Evolutionary conservation across 1,140 invertebrate genomes (phyloP), one percentile per base, ranked within the genome.

Genomic region (Cydia pomonella): DNA sequence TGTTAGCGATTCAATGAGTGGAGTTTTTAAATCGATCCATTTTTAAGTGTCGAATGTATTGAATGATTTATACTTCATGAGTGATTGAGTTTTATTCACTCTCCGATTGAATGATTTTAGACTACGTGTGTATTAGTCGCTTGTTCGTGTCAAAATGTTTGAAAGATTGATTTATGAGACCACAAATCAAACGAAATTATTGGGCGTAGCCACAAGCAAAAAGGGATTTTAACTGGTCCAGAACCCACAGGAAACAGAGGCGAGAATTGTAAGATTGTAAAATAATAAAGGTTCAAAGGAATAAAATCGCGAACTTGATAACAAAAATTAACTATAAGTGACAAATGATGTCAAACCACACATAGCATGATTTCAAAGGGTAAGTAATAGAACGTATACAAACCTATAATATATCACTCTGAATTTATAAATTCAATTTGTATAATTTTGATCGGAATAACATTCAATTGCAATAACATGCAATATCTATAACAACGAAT

Each of bases 1-100:
- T 92, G 90, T 91, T 88, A 86, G 82, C 84, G 79, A 92, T 90
- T 89, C 90, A 91, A 87, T 87, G 88, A 84, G 79, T 80, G 79
- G 84, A 85, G 84, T 87, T 91, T 91, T 88, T 89, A 91, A n/a
- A 86, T 87, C 81, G 82, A 82, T 85, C 87, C 86, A 78, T 78
- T 82, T 77, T 74, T 77, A 87, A 90, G 88, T 90, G 87, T 87
- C 84, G 87, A 88, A 76, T 84, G 83, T 82, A 87, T 86, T 87
- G 85, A 89, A 91, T 92, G 87, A 90, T 90, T 89, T 89, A 90
- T 91, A 84, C 79, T 82, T 84, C 74, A 83, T 85, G 83, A 85
- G 85, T 86, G 80, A 84, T 79, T 82, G 76, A 76, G 66, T 73
- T 59, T 72, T 69, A 63, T 75, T 72, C 72, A 59, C 18, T 25